Percentiles rank a stretch among this genome's conserved stretches.
Evolutionary conservation across 2,113 vertebrate species (phyloP).

Genomic region (Pygoscelis antarcticus): DNA sequence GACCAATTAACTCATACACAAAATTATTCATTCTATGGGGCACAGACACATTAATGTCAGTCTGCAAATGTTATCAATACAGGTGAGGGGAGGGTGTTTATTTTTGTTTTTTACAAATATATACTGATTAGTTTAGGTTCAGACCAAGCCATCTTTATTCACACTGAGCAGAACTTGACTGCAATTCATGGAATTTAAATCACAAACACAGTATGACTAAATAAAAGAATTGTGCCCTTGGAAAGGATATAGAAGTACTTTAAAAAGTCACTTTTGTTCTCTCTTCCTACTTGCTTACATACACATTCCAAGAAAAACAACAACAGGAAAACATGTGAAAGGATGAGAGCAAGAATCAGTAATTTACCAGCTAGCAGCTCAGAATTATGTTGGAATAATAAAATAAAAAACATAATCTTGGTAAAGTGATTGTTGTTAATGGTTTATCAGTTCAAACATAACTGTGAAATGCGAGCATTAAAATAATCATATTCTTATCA

Average conservation of each 20-base stretch:
- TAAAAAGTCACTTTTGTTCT: not conserved
- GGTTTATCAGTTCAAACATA: not conserved
- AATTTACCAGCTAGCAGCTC: not conserved
- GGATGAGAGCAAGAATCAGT: not conserved
- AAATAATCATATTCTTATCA: not conserved
- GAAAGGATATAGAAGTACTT: not conserved
- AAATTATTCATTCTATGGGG: not conserved
- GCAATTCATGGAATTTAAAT: not conserved
- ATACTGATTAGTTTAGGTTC: not conserved
- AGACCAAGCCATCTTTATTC: not conserved
- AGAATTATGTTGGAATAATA: not conserved
- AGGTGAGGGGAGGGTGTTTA: not conserved
- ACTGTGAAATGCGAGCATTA: not conserved
- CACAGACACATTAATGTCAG: not conserved
- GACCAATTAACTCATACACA: not conserved
- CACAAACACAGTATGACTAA: not conserved
- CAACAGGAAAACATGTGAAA: not conserved
- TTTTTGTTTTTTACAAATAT: not conserved
- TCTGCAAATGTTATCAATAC: not conserved
- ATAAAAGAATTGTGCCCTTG: not conserved
- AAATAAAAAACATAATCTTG: not conserved
- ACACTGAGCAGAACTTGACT: not conserved
- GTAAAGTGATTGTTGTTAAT: not conserved
- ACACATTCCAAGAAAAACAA: not conserved
- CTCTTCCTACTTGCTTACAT: not conserved